Evolutionary conservation across 2,888 invertebrate species (phyloP), one percentile per base, ranked within the genome.

Genomic region (Matsumyia berberina): DNA sequence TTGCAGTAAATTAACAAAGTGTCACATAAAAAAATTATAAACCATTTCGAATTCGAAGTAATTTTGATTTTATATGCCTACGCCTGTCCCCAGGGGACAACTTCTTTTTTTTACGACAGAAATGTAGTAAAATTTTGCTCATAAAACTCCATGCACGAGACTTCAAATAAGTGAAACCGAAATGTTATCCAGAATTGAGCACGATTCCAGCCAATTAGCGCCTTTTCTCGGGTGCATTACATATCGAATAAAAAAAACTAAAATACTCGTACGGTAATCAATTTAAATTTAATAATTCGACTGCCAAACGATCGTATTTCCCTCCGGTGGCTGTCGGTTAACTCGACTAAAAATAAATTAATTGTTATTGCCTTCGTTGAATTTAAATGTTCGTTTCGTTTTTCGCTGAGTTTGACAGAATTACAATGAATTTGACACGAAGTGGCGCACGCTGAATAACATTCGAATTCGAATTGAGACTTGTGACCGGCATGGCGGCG

Each of bases 361-460:
- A 49, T 57, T 60, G 31, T 39, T 17, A 15, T 42, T 12, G 1
- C 15, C 29, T 66, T 57, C 2, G 44, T 42, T 35, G 37, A 62
- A 35, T 37, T 12, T 12, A 37, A 6, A n/a, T n/a, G n/a, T n/a
- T n/a, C n/a, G n/a, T 33, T 57, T 37, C 35, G 3, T 29, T 7
- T 33, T 33, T 35, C 19, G 37, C 35, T 35, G 29, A 12, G n/a
- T 37, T 76, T 49, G 51, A 33, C 17, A 15, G 39, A 46, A 49
- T 69, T 64, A 46, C 46, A 74, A 70, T 81, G 42, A 81, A 69
- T 62, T 42, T 11, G 62, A 51, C 42, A 44, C 46, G n/a, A 55
- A 57, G 42, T 64, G 55, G 35, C 55, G 15, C 33, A 55, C 62
- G 69, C 60, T 24, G 24, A 24, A 58, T 51, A 33, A 37, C 31